Evolutionary conservation across 2,888 invertebrate species (phyloP), one percentile per base, ranked within the genome.

Genomic region (Mythimna lalbum): DNA sequence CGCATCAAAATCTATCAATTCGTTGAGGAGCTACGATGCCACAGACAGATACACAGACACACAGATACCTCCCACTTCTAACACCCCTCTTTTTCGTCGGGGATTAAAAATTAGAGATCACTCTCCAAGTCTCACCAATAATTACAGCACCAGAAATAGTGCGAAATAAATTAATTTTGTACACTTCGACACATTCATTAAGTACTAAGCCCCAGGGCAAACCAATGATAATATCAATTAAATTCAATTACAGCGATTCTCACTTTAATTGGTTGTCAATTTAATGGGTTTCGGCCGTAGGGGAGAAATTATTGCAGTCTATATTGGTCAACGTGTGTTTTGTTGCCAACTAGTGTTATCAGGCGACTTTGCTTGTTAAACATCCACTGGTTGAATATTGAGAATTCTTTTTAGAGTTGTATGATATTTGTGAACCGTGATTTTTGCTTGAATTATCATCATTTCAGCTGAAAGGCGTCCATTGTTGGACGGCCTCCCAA

Each of bases 221-320:
- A 62, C 76, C 80, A 50, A 61, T 69, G 69, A 69, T 62, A 53
- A 43, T 76, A 66, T 69, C 76, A 80, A 53, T 76, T 76, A 39
- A 76, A 80, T 76, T 60, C 17, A 78, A 70, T 81, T 76, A 78
- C 78, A 78, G 21, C 10, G 59, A 39, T 76, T 52, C 23, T 21
- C 70, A 70, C 69, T 80, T 80, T 63, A 74, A 77, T 80, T 74
- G 59, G 17, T 21, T 66, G 73, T 73, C 66, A 57, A 19, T 73
- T 72, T 64, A 76, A 65, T 79, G 56, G 64, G 47, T 53, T 52
- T 57, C 12, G 21, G 39, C 75, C 47, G 36, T 6, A 52, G 57
- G 66, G 49, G 49, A 36, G n/a, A 4, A 50, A 14, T 63, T 55
- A 63, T 60, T 55, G 66, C 53, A 31, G 33, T 23, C 21, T 36